These are phyloP conservation scores for Formica exsecta DNA, from an alignment of 1,140 invertebrate genomes.

Conservation along the genomic window DNA sequence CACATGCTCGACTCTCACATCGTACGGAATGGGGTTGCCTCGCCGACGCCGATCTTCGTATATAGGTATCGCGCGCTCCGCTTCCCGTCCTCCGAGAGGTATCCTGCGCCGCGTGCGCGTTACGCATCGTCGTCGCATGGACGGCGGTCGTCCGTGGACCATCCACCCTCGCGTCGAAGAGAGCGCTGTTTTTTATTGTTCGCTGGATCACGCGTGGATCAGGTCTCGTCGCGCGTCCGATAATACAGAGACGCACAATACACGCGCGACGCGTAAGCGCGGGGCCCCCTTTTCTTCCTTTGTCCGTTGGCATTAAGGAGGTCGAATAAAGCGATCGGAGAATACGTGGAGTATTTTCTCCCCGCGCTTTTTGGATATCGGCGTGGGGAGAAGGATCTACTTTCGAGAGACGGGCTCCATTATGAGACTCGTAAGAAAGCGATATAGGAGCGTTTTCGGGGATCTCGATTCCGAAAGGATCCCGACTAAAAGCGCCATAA, in stretches of 20 bases:
- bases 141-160: constrained; percentile 26
- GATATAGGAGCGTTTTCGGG: constrained; percentile 51
- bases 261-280: neutral
- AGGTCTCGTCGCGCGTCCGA: neutral
- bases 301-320: constrained; percentile 41
- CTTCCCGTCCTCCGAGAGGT: neutral
- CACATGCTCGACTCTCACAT: constrained; percentile 81
- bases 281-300: constrained; percentile 47
- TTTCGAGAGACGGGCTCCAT: constrained; percentile 46
- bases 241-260: constrained; percentile 30
- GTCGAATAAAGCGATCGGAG: constrained; percentile 24
- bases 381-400: constrained; percentile 23
- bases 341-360: constrained; percentile 55
- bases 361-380: constrained; percentile 50
- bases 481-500: constrained; percentile 26
- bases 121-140: neutral
- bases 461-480: constrained; percentile 63
- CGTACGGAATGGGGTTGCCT: constrained; percentile 64
- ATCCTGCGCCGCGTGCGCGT: constrained; percentile 8
- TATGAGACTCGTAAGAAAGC: constrained; percentile 58
- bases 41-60: constrained; percentile 61
- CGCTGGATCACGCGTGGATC: constrained; percentile 56
- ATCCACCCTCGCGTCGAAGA: constrained; percentile 46
- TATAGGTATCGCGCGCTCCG: neutral
- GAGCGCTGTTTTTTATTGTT: constrained; percentile 65